Base-by-base conservation (phyloP, 1,140 invertebrate genomes). In the Diorhabda elongata region DNA sequence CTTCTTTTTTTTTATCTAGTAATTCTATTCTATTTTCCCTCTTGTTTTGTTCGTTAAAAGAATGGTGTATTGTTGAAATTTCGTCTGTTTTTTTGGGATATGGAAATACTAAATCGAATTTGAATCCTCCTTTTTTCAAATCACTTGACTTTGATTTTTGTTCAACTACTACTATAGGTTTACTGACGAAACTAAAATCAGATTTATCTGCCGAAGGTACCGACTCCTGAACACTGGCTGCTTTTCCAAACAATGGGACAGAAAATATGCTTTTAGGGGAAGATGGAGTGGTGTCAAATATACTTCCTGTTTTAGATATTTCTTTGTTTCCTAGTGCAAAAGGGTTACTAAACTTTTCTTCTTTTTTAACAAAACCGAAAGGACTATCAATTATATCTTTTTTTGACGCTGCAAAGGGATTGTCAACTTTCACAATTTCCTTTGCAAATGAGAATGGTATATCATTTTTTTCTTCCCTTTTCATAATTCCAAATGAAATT, bases 11-110 rank as follows among this genome's bases (percentile, higher is more conserved):
- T 44, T 44, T 26, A 63, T 59, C 45, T 44, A 68, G 64, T 56
- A 56, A 43, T 7, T 67, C 63, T 71, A 74, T 59, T 71, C 75
- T 68, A 76, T 74, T 67, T 71, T 72, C 63, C 42, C 47, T 47
- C 26, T 56, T 64, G 44, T 9, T 52, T 2, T 52, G 45, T 52
- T 52, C 45, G 1, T 52, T 5, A 26, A 26, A 26, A 26, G 26
- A 26, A 26, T 26, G 26, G 26, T 26, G 26, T 26, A 26, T 26
- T 26, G 1, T 26, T 26, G 26, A 26, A 60, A 60, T 60, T 11
- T 11, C 42, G 5, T 7, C 5, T 11, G n/a, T 11, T 60, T 5
- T 60, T 5, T 5, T 60, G 5, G n/a, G 58, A 42, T 60, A 5
- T 11, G 58, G 58, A 26, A 26, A 11, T 11, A 60, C 11, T 6